Evolutionary conservation across 2,888 invertebrate genomes (phyloP), one percentile per base, ranked within the genome.

Genomic region (Arctia plantaginis): DNA sequence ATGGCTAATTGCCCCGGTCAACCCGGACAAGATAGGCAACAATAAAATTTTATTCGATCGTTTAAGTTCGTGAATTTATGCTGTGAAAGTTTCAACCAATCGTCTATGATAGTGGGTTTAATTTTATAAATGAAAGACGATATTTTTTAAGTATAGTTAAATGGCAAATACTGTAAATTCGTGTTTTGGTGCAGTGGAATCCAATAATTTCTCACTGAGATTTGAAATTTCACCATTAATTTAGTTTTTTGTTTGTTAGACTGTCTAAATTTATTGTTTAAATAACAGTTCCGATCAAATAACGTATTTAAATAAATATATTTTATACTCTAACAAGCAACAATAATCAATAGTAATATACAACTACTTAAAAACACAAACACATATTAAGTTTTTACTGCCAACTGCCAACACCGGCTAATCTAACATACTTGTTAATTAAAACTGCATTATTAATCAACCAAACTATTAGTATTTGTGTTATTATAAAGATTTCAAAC

Each of bases 1-100:
- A 88, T 85, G 86, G 88, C 86, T 89, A 89, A 90, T 90, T 89
- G 89, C 86, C 80, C 81, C 82, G 82, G 82, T 82, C 84, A 84
- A 76, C 83, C 80, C 78, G 80, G 81, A 85, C 85, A 87, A 88
- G 88, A 88, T 86, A 85, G 85, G 81, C 82, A 78, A 82, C 85
- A 86, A 86, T 85, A 85, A 85, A 85, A 86, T 85, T 85, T 85
- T 86, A 85, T 85, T 85, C 85, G 85, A 85, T 86, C 85, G 85
- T 85, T 86, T 85, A 85, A 85, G 85, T 85, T 85, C 78, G 69
- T 69, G 78, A 83, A 86, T 85, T 85, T 85, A 83, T 85, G 79
- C 67, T 72, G 69, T 33, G 47, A 83, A 85, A 85, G 78, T 85
- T 85, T 80, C 35, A 51, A 62, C 69, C 71, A 66, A 75, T 73